Percentiles rank a stretch among this genome's conserved stretches.
phyloP scores from a whole-genome alignment of 53 echinoderm and acorn worm genomes.

The Pentamera pediparva region DNA sequence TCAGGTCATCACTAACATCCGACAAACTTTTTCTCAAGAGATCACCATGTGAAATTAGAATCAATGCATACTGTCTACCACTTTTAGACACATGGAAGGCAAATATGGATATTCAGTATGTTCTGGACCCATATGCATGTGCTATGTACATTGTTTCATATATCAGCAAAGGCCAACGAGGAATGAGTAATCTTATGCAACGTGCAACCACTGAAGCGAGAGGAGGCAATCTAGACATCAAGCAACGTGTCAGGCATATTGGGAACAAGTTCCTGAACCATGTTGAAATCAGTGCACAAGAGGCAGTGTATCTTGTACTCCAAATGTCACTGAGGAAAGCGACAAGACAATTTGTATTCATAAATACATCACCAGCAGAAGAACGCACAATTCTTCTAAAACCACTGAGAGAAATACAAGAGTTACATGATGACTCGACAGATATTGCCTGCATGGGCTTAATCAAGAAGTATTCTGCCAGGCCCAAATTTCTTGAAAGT shows the following conservation, averaged over 20 bases:
- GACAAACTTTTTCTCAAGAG: no score
- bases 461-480: conserved; percentile 33
- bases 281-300: conserved; percentile 59
- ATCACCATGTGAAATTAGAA: conserved; percentile 24
- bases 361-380: conserved; percentile 39
- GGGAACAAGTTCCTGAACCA: conserved; percentile 46
- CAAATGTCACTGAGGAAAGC: conserved; percentile 40
- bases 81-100: conserved; percentile 33
- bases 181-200: conserved; percentile 41
- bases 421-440: conserved; percentile 42
- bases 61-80: conserved; percentile 23
- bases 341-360: conserved; percentile 41
- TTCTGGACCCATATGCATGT: conserved; percentile 42
- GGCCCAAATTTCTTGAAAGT: conserved; percentile 32
- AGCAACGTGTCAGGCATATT: conserved; percentile 37
- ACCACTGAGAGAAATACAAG: conserved; percentile 13
- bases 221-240: conserved; percentile 36
- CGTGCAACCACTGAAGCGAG: conserved; percentile 48
- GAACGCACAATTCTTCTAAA: conserved; percentile 43
- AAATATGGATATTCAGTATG: conserved; percentile 37
- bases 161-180: conserved; percentile 40
- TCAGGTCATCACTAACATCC: conserved; percentile 15
- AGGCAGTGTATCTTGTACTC: conserved; percentile 41
- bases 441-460: conserved; percentile 43
- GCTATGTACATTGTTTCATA: conserved; percentile 42